Conservation (phyloP, 92 coral and sea anemone genomes). For the Hydrozoanthus gracilis region DNA sequence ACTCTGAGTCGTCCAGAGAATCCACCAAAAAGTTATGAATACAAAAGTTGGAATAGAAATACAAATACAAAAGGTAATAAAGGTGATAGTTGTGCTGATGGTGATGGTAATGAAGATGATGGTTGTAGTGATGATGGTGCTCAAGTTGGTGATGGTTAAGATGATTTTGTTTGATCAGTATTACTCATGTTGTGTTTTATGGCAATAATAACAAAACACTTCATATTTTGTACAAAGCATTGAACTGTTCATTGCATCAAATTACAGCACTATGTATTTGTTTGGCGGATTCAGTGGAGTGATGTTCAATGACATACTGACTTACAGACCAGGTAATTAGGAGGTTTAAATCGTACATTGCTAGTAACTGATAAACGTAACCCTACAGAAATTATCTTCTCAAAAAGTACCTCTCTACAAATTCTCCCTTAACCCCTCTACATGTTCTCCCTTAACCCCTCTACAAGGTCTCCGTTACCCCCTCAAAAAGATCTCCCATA, state of each 20-base stretch:
- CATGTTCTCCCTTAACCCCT: no score
- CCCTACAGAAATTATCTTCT: neutral
- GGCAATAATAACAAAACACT: neutral
- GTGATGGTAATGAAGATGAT: neutral
- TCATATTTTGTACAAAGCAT: neutral
- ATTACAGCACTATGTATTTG: constrained; percentile 85
- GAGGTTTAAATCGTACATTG: neutral
- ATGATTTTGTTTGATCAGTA: neutral
- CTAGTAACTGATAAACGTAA: neutral
- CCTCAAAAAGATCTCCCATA: no score
- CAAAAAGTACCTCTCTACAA: neutral
- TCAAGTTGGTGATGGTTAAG: neutral
- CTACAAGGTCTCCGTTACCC: no score
- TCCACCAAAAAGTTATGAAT: neutral
- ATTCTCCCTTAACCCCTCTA: no score
- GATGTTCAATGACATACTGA: constrained; percentile 73
- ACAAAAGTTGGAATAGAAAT: neutral
- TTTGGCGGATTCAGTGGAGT: constrained; percentile 96
- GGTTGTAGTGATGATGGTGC: neutral
- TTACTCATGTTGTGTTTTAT: neutral
- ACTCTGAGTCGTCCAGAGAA: no score
- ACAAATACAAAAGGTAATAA: neutral
- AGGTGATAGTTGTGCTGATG: neutral
- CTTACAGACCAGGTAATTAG: constrained; percentile 77
- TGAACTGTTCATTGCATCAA: neutral